Conservation (phyloP, 2,113 vertebrate species). For the Oenanthe melanoleuca region DNA sequence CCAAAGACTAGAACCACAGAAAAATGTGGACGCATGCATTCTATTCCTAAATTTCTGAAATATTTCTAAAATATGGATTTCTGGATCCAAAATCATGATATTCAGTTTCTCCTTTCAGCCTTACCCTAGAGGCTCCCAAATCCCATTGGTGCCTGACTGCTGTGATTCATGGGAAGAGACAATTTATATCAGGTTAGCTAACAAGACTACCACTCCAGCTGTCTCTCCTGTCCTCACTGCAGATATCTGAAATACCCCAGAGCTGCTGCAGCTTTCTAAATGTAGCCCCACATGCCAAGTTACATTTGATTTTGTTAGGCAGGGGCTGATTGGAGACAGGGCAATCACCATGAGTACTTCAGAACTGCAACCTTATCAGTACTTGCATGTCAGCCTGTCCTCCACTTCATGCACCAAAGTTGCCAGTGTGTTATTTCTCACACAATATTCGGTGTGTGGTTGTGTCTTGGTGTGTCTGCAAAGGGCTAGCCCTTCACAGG, state of each 20-base stretch:
- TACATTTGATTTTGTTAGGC: background rate
- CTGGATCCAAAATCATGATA: background rate
- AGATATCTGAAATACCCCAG: background rate
- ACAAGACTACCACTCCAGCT: background rate
- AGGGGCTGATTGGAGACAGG: background rate
- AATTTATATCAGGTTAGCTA: background rate
- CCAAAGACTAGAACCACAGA: background rate
- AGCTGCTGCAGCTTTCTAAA: background rate
- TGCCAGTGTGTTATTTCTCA: background rate
- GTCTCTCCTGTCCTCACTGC: background rate
- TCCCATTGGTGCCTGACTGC: background rate
- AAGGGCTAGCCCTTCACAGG: background rate
- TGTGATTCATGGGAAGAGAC: background rate
- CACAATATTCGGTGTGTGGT: background rate
- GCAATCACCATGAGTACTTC: rapidly evolving
- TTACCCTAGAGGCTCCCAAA: background rate
- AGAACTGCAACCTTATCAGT: background rate
- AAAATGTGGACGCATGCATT: background rate
- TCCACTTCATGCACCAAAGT: background rate
- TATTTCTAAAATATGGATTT: background rate
- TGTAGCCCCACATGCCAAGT: background rate
- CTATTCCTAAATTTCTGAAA: background rate
- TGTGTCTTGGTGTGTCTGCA: background rate
- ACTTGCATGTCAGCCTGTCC: rapidly evolving
- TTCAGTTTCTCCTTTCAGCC: background rate